Evolutionary conservation across 1,140 invertebrate genomes (phyloP).

Genomic region (Drosophila pruinosa): DNA sequence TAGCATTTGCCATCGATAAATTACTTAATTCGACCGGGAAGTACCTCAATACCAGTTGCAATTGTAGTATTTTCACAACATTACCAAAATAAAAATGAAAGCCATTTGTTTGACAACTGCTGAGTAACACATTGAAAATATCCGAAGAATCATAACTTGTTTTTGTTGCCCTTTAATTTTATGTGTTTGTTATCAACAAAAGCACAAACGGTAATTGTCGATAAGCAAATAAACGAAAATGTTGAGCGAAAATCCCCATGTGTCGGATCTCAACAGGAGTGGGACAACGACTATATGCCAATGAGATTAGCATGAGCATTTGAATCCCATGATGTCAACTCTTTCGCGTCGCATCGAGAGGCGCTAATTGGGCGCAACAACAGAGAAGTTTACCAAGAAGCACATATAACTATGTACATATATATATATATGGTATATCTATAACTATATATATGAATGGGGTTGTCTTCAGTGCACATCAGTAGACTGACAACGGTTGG

Average conservation of each 20-base stretch:
- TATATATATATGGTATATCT: neutral
- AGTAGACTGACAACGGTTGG: neutral
- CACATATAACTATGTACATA: neutral
- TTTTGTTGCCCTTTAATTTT: conserved; percentile 13
- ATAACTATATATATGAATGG: neutral
- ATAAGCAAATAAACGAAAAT: conserved; percentile 55
- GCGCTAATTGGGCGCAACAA: conserved; percentile 52
- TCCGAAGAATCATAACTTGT: conserved; percentile 42
- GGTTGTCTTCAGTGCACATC: neutral
- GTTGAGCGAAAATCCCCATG: conserved; percentile 11
- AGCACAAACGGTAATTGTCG: conserved; percentile 10
- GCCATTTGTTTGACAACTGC: conserved; percentile 31
- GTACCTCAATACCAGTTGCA: neutral
- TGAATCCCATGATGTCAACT: conserved; percentile 59
- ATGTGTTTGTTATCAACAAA: conserved; percentile 16
- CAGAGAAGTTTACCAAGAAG: conserved; percentile 7
- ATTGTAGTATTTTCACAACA: neutral
- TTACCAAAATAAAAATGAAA: conserved; percentile 16
- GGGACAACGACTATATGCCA: neutral
- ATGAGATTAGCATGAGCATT: conserved; percentile 45
- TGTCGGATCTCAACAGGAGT: neutral
- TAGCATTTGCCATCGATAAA: neutral
- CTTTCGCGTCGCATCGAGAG: neutral
- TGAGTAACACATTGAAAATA: conserved; percentile 57
- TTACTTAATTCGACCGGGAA: neutral